Evolutionary conservation across 53 echinoderm and acorn worm genomes (phyloP).

Genomic region (Echinometra lucunter): DNA sequence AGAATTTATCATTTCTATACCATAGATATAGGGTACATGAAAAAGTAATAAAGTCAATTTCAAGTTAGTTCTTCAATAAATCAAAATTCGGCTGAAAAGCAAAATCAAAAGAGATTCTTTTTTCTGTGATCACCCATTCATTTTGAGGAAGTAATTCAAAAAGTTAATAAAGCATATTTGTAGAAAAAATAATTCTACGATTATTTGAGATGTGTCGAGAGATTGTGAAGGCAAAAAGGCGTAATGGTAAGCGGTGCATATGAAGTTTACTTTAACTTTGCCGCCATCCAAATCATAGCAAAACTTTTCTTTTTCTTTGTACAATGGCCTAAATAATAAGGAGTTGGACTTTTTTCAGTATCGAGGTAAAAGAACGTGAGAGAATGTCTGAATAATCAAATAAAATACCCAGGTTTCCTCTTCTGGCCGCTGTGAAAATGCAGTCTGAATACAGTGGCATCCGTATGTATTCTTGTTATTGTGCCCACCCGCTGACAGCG

Average conservation of each 20-base stretch:
- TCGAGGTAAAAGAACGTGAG: background rate
- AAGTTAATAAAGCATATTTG: background rate
- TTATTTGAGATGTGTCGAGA: background rate
- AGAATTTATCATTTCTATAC: too few relatives aligned
- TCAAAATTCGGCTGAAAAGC: background rate
- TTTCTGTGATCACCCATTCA: background rate
- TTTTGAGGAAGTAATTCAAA: background rate
- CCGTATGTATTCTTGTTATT: background rate
- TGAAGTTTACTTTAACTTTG: background rate
- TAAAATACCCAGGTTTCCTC: constrained; percentile 6
- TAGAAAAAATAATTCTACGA: background rate
- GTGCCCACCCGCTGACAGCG: constrained; percentile 51
- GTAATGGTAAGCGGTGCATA: background rate
- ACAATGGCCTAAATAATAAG: constrained; percentile 37
- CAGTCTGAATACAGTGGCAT: constrained; percentile 1
- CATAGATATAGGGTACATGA: too few relatives aligned
- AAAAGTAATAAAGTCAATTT: background rate
- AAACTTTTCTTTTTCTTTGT: background rate
- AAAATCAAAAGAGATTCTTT: background rate
- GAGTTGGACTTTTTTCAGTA: background rate
- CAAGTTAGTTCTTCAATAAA: background rate
- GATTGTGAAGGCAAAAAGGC: background rate
- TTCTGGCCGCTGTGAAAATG: constrained; percentile 40
- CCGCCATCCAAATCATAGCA: background rate
- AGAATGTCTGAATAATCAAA: constrained; percentile 64